phyloP scores from a whole-genome alignment of 2,113 vertebrate species.

The Crotalus tigris region DNA sequence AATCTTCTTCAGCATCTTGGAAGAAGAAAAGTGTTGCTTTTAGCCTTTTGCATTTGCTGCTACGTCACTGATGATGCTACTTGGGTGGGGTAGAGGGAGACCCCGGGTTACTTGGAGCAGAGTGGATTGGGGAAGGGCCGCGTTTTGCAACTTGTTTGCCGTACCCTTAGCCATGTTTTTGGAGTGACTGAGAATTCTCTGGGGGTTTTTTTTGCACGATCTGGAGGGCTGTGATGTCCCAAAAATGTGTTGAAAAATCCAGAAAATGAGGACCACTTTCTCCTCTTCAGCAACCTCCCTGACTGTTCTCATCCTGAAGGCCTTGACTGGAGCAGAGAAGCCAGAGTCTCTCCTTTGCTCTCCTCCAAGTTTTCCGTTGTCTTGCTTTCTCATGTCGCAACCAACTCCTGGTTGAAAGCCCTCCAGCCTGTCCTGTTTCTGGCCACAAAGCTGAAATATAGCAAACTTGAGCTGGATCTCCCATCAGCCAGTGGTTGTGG shows the following conservation, averaged over 20 bases:
- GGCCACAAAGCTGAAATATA: not conserved
- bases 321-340: not conserved
- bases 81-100: not conserved
- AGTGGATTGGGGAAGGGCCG: not conserved
- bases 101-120: too few species aligned
- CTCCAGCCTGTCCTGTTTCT: not conserved
- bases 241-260: not conserved
- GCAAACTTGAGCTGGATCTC: not conserved
- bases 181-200: not conserved
- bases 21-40: not conserved
- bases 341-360: not conserved
- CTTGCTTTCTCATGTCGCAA: not conserved
- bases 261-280: not conserved
- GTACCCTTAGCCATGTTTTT: not conserved
- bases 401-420: not conserved
- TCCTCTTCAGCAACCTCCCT: not conserved
- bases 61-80: not conserved
- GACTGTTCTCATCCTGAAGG: not conserved
- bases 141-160: not conserved
- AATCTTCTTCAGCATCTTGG: not conserved
- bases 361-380: not conserved
- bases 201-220: not conserved
- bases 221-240: not conserved
- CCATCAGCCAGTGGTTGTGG: not conserved
- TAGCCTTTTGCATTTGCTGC: not conserved